Evolutionary conservation across 2,888 invertebrate species (phyloP).

Genomic region (Scaptomyza tumidula): DNA sequence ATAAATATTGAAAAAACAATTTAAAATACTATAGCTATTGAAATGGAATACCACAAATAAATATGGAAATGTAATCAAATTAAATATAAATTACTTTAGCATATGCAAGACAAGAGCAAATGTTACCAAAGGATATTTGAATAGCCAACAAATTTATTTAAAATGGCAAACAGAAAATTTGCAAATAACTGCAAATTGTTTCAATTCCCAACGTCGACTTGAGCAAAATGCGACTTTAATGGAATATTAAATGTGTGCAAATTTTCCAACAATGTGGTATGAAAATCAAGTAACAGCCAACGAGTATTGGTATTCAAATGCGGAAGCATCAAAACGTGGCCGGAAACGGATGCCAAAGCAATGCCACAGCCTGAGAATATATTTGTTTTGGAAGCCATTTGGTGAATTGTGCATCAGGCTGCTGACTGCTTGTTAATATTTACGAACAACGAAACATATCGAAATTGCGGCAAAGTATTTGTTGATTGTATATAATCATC

Average conservation of each 20-base stretch:
- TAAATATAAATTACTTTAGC: neutral
- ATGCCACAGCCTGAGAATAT: conserved; percentile 11
- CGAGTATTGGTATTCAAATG: conserved; percentile 4
- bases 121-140: neutral
- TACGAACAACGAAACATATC: conserved; percentile 7
- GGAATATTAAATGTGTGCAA: conserved; percentile 3
- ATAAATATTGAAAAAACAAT: neutral
- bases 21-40: neutral
- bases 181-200: neutral
- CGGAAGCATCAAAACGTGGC: neutral
- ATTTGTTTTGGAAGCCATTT: conserved; percentile 9
- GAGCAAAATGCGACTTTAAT: neutral
- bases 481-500: conserved; percentile 7
- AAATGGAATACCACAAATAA: neutral
- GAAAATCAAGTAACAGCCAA: neutral
- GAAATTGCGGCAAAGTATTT: conserved; percentile 16
- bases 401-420: neutral
- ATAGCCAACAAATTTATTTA: neutral
- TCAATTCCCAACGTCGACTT: neutral
- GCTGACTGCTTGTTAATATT: conserved; percentile 19
- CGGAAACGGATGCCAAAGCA: conserved; percentile 20
- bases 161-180: neutral
- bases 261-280: neutral
- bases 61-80: neutral
- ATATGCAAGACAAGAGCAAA: neutral